Evolutionary conservation across 2,797 vertebrate genomes (phyloP).

Genomic region (Lutjanus campechanus): DNA sequence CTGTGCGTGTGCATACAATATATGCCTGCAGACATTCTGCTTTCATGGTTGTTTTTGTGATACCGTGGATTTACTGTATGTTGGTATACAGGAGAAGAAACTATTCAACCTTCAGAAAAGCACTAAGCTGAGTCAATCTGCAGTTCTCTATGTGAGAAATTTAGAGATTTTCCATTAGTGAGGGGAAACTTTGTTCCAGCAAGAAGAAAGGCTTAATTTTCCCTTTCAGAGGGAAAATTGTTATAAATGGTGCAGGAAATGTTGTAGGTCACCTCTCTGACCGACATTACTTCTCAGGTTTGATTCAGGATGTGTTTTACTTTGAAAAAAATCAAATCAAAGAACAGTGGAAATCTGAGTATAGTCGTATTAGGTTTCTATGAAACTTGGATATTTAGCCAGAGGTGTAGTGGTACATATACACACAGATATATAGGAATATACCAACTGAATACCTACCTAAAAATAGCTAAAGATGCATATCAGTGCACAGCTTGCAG

Average conservation of each 20-base stretch:
- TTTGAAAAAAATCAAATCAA: conserved; percentile 24
- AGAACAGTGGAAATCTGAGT: conserved; percentile 8
- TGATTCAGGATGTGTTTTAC: conserved; percentile 21
- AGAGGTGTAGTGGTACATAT: background rate
- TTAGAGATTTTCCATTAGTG: conserved; percentile 49
- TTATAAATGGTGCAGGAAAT: conserved; percentile 42
- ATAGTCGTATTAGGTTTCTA: background rate
- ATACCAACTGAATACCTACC: background rate
- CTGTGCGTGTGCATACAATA: background rate
- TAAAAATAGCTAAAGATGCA: conserved; percentile 24
- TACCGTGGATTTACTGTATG: background rate
- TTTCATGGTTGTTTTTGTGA: conserved; percentile 1
- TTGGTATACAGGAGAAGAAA: conserved; percentile 9
- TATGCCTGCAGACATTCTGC: background rate
- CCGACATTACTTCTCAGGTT: conserved; percentile 20
- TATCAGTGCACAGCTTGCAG: conserved; percentile 24
- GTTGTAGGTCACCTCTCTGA: conserved; percentile 33
- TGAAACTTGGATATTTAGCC: background rate
- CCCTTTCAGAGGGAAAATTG: conserved; percentile 35
- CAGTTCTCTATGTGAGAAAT: conserved; percentile 24
- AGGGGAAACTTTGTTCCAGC: conserved; percentile 41
- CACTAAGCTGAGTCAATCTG: conserved; percentile 35
- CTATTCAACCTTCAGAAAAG: conserved; percentile 18
- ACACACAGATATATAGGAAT: background rate
- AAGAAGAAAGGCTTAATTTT: conserved; percentile 41